Evolutionary conservation across 2,113 vertebrate genomes (phyloP).

Genomic region (Nerophis ophidion): DNA sequence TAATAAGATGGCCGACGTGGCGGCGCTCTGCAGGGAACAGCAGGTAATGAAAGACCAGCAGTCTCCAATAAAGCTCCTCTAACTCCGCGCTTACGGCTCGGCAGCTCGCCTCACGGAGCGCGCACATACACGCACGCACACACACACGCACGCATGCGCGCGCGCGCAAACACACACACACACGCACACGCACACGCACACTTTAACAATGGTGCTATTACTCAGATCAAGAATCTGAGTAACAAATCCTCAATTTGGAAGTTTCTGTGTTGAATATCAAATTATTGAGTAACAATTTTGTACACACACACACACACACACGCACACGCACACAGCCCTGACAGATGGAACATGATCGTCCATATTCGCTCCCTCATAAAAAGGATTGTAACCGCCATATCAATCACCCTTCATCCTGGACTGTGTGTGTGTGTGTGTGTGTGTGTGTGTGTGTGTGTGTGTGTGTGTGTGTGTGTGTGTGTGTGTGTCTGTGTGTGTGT

Average conservation of each 20-base stretch:
- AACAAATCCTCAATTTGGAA: constrained; percentile 2
- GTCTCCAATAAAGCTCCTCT: constrained; percentile 63
- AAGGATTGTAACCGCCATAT: constrained; percentile 53
- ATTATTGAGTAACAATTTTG: not conserved
- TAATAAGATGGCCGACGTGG: constrained; percentile 59
- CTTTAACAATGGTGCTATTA: not conserved
- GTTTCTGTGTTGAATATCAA: not conserved
- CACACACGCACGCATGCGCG: constrained; percentile 8
- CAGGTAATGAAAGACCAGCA: constrained; percentile 62
- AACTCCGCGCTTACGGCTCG: constrained; percentile 58
- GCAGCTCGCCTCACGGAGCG: constrained; percentile 26
- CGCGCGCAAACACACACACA: constrained; percentile 8
- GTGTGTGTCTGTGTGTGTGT: not conserved
- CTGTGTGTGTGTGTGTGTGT: not conserved
- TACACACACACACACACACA: constrained; percentile 2
- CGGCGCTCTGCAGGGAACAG: constrained; percentile 56
- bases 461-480: not conserved
- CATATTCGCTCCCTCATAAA: constrained; percentile 60
- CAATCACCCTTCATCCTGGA: constrained; percentile 56
- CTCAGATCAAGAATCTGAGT: not conserved
- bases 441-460: not conserved
- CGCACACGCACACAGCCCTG: constrained; percentile 21
- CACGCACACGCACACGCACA: constrained; percentile 11
- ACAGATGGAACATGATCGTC: constrained; percentile 63
- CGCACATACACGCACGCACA: constrained; percentile 20